A percentile compares a stretch with the other conserved stretches of the same genome.
These are phyloP conservation scores for Pelochelys cantorii DNA, from an alignment of 2,797 vertebrate species.

Conservation along the genomic window DNA sequence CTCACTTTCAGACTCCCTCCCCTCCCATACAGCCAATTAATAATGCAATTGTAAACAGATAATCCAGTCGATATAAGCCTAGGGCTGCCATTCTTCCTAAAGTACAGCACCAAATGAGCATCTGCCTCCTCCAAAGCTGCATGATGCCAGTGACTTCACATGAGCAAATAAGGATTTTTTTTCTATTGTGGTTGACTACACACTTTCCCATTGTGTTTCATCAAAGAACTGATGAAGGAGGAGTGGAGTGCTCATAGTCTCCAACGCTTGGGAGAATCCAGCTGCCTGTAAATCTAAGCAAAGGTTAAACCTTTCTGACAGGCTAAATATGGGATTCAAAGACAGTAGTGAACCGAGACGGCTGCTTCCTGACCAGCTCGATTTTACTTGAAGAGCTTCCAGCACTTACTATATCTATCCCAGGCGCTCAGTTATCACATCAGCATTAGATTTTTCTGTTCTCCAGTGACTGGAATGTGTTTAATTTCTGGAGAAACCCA, in stretches of 20 bases:
- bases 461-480: constrained; percentile 3
- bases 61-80: neutral
- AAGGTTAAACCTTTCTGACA: constrained; percentile 1
- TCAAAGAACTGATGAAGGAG: neutral
- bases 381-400: neutral
- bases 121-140: neutral
- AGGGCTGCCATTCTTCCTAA: neutral
- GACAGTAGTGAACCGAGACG: constrained; percentile 1
- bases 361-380: neutral
- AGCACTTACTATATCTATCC: neutral
- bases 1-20: neutral
- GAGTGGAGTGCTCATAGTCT: neutral
- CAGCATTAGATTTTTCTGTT: neutral
- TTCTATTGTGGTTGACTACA: neutral
- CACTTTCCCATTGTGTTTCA: neutral
- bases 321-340: constrained; percentile 15
- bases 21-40: neutral
- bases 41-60: neutral
- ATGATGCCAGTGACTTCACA: neutral
- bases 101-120: neutral
- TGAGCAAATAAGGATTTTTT: neutral
- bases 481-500: neutral
- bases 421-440: neutral
- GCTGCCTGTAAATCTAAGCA: neutral
- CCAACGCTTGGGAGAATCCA: neutral